Evolutionary conservation across 2,113 vertebrate genomes (phyloP).

Genomic region (Myotis davidii): DNA sequence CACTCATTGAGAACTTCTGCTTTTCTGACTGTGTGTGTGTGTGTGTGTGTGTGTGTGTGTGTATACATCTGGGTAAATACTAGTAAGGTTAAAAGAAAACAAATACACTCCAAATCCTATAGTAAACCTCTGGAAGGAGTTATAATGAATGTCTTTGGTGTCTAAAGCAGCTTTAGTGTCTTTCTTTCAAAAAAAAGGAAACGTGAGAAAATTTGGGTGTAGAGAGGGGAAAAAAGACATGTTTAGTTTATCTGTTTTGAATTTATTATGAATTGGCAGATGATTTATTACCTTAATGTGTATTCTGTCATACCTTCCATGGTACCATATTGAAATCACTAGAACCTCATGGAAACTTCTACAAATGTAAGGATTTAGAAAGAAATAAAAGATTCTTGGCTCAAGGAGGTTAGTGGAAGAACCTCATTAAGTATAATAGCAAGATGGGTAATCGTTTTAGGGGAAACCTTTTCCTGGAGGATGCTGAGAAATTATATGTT

Average conservation of each 20-base stretch:
- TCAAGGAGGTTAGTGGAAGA: neutral
- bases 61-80: neutral
- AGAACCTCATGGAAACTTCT: neutral
- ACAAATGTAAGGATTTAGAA: neutral
- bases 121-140: neutral
- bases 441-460: neutral
- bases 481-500: rapidly evolving
- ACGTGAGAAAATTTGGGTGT: neutral
- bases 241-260: neutral
- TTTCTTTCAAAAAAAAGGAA: neutral
- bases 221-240: neutral
- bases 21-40: neutral
- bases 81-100: neutral
- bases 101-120: neutral
- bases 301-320: neutral
- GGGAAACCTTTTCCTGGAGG: neutral
- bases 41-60: neutral
- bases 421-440: neutral
- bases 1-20: neutral
- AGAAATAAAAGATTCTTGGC: neutral
- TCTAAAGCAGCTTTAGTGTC: neutral
- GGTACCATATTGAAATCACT: neutral
- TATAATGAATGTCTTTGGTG: neutral
- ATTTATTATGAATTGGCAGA: neutral
- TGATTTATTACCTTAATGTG: neutral